phyloP scores from a whole-genome alignment of 2,113 vertebrate genomes.

The Sisor rabdophorus region DNA sequence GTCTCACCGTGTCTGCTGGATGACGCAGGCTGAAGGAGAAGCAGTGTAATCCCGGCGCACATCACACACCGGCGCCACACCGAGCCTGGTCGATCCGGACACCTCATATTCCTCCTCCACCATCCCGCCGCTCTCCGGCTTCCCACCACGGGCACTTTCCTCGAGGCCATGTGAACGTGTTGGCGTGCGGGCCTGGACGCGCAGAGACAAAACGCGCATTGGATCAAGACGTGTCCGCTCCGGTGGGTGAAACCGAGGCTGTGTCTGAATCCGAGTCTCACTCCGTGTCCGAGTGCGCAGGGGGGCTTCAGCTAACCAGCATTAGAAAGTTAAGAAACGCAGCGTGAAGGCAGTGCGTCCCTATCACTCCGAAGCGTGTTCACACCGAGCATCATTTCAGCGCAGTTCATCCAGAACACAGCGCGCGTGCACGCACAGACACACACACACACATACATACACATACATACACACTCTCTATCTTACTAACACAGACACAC shows the following conservation, averaged over 20 bases:
- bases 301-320: conserved; percentile 26
- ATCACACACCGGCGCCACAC: conserved; percentile 48
- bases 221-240: conserved; percentile 57
- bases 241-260: conserved; percentile 54
- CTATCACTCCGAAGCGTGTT: conserved; percentile 7
- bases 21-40: conserved; percentile 63
- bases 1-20: conserved; percentile 65
- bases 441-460: neutral
- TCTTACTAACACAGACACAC: neutral
- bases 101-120: conserved; percentile 37
- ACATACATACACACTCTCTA: neutral
- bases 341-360: conserved; percentile 36
- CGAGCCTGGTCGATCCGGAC: neutral
- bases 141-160: conserved; percentile 55
- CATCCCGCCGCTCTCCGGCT: conserved; percentile 46
- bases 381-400: conserved; percentile 9
- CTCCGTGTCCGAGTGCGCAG: conserved; percentile 47
- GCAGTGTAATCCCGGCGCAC: conserved; percentile 59
- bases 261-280: conserved; percentile 52
- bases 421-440: neutral
- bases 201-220: conserved; percentile 67
- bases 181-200: conserved; percentile 58
- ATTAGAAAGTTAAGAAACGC: conserved; percentile 42
- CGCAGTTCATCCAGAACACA: conserved; percentile 11
- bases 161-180: conserved; percentile 69